These are phyloP conservation scores for Eucera pruinosa DNA, from an alignment of 2,888 invertebrate genomes.

Conservation along the genomic window DNA sequence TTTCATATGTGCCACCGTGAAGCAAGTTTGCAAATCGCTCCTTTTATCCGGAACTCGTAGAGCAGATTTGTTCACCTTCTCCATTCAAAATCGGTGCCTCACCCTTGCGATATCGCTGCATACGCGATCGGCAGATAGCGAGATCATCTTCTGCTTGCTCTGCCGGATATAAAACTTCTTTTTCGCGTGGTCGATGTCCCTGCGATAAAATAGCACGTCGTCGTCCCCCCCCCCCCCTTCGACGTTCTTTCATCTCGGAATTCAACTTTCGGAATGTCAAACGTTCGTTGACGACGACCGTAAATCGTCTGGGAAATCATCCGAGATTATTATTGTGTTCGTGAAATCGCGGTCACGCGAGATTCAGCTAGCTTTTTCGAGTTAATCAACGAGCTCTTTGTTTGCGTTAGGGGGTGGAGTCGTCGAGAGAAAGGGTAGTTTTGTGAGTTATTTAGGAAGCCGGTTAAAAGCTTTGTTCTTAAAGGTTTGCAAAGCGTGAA, in stretches of 20 bases:
- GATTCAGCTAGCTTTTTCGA: not conserved
- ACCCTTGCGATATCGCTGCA: constrained; percentile 48
- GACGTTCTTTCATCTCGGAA: constrained; percentile 52
- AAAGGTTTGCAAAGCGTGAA: not conserved
- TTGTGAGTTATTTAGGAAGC: not conserved
- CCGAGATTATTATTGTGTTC: constrained; percentile 29
- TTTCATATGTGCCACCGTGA: constrained; percentile 44
- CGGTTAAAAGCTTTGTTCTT: not conserved
- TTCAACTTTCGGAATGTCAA: constrained; percentile 59
- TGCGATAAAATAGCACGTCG: constrained; percentile 50
- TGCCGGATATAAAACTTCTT: constrained; percentile 57
- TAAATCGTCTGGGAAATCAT: constrained; percentile 52
- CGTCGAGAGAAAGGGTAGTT: not conserved
- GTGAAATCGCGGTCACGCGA: not conserved
- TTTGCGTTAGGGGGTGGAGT: not conserved
- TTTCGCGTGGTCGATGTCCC: constrained; percentile 41
- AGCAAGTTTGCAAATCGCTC: constrained; percentile 71
- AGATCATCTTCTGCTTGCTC: constrained; percentile 64
- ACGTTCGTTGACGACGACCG: not conserved
- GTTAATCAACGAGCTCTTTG: constrained; percentile 6
- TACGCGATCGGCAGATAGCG: constrained; percentile 63
- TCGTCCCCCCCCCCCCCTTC: constrained; percentile 31
- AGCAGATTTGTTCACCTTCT: constrained; percentile 67
- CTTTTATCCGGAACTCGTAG: constrained; percentile 67
- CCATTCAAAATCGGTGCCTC: constrained; percentile 51